These are phyloP conservation scores for Matsumyia berberina DNA, from an alignment of 2,888 invertebrate species.

Conservation along the genomic window DNA sequence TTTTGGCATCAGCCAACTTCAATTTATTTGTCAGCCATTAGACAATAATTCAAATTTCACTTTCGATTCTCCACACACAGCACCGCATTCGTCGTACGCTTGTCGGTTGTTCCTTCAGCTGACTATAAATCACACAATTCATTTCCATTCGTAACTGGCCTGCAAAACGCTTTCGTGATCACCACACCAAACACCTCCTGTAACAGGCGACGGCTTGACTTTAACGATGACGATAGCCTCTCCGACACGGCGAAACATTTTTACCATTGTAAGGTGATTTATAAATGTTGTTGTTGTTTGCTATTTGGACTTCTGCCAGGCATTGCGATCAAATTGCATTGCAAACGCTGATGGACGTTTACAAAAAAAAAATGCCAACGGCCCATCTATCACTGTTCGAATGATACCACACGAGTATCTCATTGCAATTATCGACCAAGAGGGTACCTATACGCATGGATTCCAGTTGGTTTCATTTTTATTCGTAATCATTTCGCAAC, in stretches of 20 bases:
- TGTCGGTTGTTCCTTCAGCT: slow-evolving; percentile 26
- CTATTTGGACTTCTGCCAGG: slow-evolving; percentile 51
- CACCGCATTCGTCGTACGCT: background rate
- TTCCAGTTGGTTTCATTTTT: slow-evolving; percentile 50
- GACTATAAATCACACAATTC: slow-evolving; percentile 45
- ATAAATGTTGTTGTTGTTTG: background rate
- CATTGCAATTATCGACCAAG: slow-evolving; percentile 54
- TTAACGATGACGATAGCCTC: slow-evolving; percentile 1
- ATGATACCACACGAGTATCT: slow-evolving; percentile 57
- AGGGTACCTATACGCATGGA: slow-evolving; percentile 21
- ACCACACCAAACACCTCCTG: slow-evolving; percentile 17
- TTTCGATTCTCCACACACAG: slow-evolving; percentile 17
- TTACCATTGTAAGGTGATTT: slow-evolving; percentile 46
- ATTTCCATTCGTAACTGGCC: slow-evolving; percentile 6
- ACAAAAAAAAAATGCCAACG: slow-evolving; percentile 42
- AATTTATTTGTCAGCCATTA: slow-evolving; percentile 40
- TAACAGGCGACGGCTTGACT: slow-evolving; percentile 14
- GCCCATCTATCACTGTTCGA: slow-evolving; percentile 62
- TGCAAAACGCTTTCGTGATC: slow-evolving; percentile 34
- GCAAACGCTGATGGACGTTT: slow-evolving; percentile 36
- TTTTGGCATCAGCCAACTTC: slow-evolving; percentile 20
- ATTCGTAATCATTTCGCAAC: slow-evolving; percentile 26
- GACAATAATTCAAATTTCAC: slow-evolving; percentile 51
- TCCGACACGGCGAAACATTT: slow-evolving; percentile 14
- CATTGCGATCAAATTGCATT: slow-evolving; percentile 59